These are phyloP conservation scores for Redunca redunca DNA, from an alignment of 2,113 vertebrate genomes.

Conservation along the genomic window DNA sequence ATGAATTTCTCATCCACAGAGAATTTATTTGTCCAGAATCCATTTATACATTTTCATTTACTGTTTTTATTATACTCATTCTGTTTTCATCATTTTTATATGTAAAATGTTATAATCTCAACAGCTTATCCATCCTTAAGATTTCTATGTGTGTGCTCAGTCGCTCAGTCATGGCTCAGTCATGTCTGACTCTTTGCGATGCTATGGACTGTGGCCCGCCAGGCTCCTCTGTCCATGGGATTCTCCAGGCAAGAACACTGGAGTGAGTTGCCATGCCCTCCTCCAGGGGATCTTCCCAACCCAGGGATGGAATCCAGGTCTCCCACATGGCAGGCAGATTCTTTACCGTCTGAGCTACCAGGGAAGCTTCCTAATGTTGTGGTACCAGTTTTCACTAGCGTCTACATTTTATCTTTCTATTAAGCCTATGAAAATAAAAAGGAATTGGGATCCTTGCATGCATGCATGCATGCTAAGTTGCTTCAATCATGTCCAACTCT, in stretches of 20 bases:
- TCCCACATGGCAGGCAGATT: neutral
- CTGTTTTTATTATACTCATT: neutral
- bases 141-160: neutral
- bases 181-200: fast-evolving
- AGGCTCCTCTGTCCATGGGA: neutral
- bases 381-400: neutral
- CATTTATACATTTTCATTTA: neutral
- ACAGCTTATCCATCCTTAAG: neutral
- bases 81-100: neutral
- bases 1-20: neutral
- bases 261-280: neutral
- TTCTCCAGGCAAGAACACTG: neutral
- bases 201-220: neutral
- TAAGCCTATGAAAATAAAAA: neutral
- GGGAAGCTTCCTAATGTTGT: neutral
- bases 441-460: neutral
- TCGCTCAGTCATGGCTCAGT: neutral
- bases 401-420: neutral
- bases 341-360: neutral
- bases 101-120: neutral
- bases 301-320: neutral
- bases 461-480: neutral
- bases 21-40: neutral
- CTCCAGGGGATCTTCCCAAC: neutral
- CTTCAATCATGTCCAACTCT: neutral